Conservation (phyloP, 2,797 vertebrate species). For the Sebastes nivosus region DNA sequence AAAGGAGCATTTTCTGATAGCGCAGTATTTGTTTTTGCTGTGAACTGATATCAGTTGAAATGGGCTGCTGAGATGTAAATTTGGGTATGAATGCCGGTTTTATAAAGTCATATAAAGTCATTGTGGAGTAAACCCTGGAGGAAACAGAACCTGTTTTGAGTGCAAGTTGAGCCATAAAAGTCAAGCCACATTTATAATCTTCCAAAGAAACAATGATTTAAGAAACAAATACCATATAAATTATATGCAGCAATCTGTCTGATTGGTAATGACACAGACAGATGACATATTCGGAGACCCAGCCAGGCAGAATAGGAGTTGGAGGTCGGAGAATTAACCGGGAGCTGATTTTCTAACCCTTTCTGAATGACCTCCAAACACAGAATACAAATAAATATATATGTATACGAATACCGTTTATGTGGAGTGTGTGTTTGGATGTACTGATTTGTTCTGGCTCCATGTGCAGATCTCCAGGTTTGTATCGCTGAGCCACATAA, state of each 20-base stretch:
- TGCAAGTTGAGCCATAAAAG: not conserved
- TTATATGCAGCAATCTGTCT: not conserved
- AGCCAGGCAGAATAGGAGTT: not conserved
- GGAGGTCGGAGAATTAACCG: not conserved
- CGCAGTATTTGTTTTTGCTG: constrained; percentile 9
- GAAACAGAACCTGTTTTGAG: not conserved
- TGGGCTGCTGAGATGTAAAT: not conserved
- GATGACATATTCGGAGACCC: not conserved
- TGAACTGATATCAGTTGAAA: not conserved
- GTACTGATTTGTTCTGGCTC: constrained; percentile 25
- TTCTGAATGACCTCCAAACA: not conserved
- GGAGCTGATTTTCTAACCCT: not conserved
- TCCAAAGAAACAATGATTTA: not conserved
- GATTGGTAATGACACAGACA: not conserved
- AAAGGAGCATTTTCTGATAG: constrained; percentile 29
- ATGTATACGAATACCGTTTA: not conserved
- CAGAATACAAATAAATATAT: not conserved
- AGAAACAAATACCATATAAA: not conserved
- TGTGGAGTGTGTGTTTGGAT: constrained; percentile 1
- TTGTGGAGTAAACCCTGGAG: not conserved
- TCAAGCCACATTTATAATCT: not conserved
- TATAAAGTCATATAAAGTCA: too few species aligned
- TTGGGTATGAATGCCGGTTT: not conserved
- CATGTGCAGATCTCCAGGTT: constrained; percentile 27
- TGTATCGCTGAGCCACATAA: constrained; percentile 4